Base-by-base conservation (phyloP, 2,797 vertebrate genomes). In the Pangasius sanitwongsei region DNA sequence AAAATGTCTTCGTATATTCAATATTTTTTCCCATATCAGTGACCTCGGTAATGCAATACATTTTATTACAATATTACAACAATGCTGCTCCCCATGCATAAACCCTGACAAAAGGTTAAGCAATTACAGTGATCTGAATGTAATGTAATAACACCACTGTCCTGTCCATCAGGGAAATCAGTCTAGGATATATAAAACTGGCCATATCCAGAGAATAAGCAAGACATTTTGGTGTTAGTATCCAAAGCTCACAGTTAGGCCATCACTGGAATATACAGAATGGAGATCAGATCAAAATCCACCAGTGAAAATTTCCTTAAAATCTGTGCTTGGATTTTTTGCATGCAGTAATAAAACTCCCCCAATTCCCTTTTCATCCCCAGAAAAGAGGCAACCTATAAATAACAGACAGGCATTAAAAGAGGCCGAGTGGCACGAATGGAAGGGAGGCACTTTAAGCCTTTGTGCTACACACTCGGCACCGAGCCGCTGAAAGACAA, bases 381-480 rank as follows among this genome's bases (percentile, higher is more conserved):
- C 31, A 63, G 48, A 89, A 88, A 86, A 74, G 65, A n/a, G 70
- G 34, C n/a, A 20, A 57, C 69, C 70, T 82, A 83, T 83, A 85
- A 77, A 87, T 81, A 25, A 87, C 83, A 84, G 77, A 63, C 67
- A 5, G 37, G 48, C 18, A 72, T 31, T 86, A 85, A 94, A 95
- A 90, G 86, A 91, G 91, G 93, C 95, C 92, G 95, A 95, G 41
- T 86, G 57, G 72, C 72, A 86, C 72, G 53, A 86, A 86, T 86
- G 48, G 85, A 89, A 95, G 88, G 92, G 91, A 93, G 93, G 93
- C 94, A 92, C 94, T 96, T 94, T 94, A 93, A 94, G 92, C 93
- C 93, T 95, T 95, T 96, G 95, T 96, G 93, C 91, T 74, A 92
- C 85, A 89, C 92, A 94, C 94, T 95, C 90, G 93, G 93, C 91